Evolutionary conservation across 2,888 invertebrate genomes (phyloP).

Genomic region (Lamellibrachia satsuma): DNA sequence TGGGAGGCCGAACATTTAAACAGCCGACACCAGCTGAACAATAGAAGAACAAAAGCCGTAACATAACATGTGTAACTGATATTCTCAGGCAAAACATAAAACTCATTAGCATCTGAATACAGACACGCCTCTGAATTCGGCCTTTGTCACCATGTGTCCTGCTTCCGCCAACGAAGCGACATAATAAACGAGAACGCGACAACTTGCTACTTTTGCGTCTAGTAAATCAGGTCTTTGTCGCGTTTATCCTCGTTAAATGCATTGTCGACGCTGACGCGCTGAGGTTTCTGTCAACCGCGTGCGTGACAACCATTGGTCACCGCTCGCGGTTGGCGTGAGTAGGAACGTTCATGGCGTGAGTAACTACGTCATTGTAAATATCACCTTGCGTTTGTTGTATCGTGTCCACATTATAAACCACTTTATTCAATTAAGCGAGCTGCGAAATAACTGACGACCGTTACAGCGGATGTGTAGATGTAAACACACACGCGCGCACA

Average conservation of each 20-base stretch:
- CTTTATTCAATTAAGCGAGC: neutral
- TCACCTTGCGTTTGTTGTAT: neutral
- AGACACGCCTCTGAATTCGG: neutral
- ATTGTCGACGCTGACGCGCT: neutral
- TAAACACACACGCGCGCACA: neutral
- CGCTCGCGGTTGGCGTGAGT: too few species aligned
- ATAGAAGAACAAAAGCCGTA: neutral
- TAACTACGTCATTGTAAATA: neutral
- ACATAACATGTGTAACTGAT: neutral
- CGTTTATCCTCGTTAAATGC: neutral
- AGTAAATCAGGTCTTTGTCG: neutral
- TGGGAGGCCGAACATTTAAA: neutral
- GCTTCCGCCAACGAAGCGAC: neutral
- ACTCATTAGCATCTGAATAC: neutral
- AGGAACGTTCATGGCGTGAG: too few species aligned
- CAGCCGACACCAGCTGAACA: neutral
- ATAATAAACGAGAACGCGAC: neutral
- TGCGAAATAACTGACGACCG: neutral
- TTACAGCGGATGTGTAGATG: neutral
- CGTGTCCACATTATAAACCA: neutral
- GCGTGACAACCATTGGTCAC: neutral
- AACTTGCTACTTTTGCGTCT: neutral
- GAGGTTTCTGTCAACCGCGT: neutral
- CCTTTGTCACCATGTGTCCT: neutral
- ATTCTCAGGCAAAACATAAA: neutral